phyloP scores from a whole-genome alignment of 2,113 vertebrate species.

The Chionomys nivalis region DNA sequence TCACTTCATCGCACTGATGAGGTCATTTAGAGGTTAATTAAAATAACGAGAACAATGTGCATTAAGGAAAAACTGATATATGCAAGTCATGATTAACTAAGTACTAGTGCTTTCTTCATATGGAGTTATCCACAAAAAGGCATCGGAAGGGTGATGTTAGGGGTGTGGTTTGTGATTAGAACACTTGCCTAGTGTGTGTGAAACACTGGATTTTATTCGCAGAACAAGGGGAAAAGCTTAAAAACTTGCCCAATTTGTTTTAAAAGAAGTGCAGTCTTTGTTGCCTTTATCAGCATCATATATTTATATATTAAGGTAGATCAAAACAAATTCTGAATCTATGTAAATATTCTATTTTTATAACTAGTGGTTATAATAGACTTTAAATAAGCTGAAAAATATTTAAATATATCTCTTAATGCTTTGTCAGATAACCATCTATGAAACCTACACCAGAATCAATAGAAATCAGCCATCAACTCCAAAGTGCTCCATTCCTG shows the following conservation, averaged over 20 bases:
- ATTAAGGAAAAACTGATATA: not conserved
- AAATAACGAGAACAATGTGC: slow-evolving; percentile 1
- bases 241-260: slow-evolving; percentile 40
- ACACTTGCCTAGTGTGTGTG: not conserved
- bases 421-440: not conserved
- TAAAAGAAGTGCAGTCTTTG: slow-evolving; percentile 9
- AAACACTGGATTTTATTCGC: not conserved
- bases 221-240: not conserved
- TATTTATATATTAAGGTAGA: not conserved
- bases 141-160: not conserved
- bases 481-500: not conserved
- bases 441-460: not conserved
- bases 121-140: not conserved
- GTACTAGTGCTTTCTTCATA: slow-evolving; percentile 37
- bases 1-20: slow-evolving; percentile 25
- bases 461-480: not conserved
- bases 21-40: slow-evolving; percentile 50
- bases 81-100: not conserved
- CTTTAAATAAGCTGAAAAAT: slow-evolving; percentile 26
- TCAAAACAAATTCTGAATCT: slow-evolving; percentile 27
- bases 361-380: not conserved
- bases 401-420: not conserved
- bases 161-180: not conserved
- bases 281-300: not conserved
- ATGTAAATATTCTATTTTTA: not conserved